phyloP scores from a whole-genome alignment of 1,140 invertebrate species.

The Eurytemora carolleeae region DNA sequence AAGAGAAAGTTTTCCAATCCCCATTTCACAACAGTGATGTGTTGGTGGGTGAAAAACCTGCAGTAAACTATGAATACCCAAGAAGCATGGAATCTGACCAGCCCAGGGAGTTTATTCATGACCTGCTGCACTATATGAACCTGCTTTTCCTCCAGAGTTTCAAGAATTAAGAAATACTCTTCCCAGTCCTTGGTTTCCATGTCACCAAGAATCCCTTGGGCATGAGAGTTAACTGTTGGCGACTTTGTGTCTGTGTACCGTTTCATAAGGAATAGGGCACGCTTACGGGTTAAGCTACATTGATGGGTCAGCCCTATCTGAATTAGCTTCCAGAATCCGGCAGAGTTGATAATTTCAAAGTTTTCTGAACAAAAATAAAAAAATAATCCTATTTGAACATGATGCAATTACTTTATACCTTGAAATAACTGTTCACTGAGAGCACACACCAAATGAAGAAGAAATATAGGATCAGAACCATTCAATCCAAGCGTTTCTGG shows the following conservation, averaged over 20 bases:
- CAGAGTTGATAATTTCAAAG: too few species aligned
- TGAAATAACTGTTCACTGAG: background rate
- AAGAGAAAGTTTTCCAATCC: background rate
- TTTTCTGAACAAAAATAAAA: too few species aligned
- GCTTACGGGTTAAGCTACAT: background rate
- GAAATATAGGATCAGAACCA: background rate
- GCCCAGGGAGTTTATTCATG: background rate
- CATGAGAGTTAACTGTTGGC: background rate
- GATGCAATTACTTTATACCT: too few species aligned
- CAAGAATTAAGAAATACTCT: background rate
- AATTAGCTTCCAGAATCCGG: background rate
- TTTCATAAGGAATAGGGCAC: background rate
- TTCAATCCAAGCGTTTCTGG: too few species aligned
- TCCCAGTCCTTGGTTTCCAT: background rate
- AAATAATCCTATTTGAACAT: too few species aligned
- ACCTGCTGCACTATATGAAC: background rate
- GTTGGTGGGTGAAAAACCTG: background rate
- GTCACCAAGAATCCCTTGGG: background rate
- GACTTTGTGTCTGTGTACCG: background rate
- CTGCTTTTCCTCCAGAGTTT: background rate
- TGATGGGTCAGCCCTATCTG: background rate
- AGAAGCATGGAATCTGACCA: background rate
- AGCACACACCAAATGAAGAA: background rate
- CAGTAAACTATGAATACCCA: background rate
- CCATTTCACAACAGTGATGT: background rate